These are phyloP conservation scores for Ariolimax columbianus DNA, from an alignment of 2,888 invertebrate species.

Conservation along the genomic window DNA sequence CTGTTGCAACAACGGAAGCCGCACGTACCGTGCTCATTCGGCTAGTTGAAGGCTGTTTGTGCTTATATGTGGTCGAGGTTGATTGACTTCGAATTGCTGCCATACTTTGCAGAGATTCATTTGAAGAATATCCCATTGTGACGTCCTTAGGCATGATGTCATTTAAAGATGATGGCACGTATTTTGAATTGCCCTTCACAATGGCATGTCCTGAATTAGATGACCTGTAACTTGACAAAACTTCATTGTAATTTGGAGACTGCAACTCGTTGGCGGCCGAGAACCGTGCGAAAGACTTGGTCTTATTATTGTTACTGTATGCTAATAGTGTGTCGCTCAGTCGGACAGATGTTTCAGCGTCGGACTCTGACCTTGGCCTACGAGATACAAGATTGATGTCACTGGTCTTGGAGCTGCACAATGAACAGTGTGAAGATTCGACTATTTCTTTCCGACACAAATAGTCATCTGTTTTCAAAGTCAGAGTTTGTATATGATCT, in stretches of 20 bases:
- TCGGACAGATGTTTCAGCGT: not conserved
- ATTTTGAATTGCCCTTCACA: not conserved
- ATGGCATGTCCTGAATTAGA: not conserved
- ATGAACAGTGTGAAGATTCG: not conserved
- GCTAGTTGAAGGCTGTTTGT: not conserved
- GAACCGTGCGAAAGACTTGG: not conserved
- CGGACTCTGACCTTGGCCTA: not conserved
- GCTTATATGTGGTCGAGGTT: not conserved
- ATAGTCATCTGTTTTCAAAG: not conserved
- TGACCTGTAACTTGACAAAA: not conserved
- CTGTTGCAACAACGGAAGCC: not conserved
- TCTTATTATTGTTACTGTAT: not conserved
- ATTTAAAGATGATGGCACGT: not conserved
- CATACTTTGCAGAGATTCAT: not conserved
- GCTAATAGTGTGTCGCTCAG: not conserved
- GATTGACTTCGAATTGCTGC: not conserved
- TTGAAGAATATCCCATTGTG: not conserved
- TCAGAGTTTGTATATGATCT: not conserved
- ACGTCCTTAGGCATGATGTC: not conserved
- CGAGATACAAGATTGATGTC: not conserved
- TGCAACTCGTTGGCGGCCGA: not conserved
- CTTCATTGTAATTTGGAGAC: not conserved
- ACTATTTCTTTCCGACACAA: not conserved
- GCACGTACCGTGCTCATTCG: not conserved
- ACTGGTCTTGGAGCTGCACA: not conserved